phyloP scores from a whole-genome alignment of 2,888 invertebrate species.

The Hydroisotoma schaefferi region DNA sequence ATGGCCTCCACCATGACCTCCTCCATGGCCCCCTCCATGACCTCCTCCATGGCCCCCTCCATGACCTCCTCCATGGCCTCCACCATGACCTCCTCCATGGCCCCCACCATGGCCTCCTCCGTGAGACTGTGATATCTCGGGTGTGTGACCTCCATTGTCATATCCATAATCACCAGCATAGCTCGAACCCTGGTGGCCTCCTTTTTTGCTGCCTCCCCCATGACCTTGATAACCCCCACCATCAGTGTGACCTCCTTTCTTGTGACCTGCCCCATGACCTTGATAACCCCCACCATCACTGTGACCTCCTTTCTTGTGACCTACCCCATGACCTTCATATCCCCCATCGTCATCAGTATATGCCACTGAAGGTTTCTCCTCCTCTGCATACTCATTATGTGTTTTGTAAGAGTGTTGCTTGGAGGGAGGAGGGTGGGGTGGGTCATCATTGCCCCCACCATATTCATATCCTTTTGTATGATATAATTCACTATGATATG shows the following conservation, averaged over 20 bases:
- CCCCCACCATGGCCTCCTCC: background rate
- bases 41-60: slow-evolving; percentile 4
- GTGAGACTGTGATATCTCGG: too few relatives aligned
- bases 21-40: slow-evolving; percentile 1
- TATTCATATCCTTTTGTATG: slow-evolving; percentile 8
- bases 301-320: background rate
- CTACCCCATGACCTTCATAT: background rate
- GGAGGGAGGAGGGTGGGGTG: too few relatives aligned
- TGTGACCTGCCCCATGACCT: background rate
- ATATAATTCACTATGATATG: background rate
- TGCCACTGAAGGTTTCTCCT: too few relatives aligned
- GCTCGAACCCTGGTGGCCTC: background rate
- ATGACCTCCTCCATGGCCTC: slow-evolving; percentile 8
- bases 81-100: background rate
- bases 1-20: background rate
- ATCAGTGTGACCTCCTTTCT: slow-evolving; percentile 2
- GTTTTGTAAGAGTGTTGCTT: too few relatives aligned
- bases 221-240: slow-evolving; percentile 1
- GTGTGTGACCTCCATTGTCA: too few relatives aligned
- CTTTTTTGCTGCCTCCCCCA: slow-evolving; percentile 4
- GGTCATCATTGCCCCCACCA: too few relatives aligned
- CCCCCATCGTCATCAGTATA: too few relatives aligned
- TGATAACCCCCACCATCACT: too few relatives aligned
- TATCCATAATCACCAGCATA: too few relatives aligned
- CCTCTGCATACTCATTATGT: too few relatives aligned